Base-by-base conservation (phyloP, 1,140 invertebrate species). In the Nasonia vitripennis region DNA sequence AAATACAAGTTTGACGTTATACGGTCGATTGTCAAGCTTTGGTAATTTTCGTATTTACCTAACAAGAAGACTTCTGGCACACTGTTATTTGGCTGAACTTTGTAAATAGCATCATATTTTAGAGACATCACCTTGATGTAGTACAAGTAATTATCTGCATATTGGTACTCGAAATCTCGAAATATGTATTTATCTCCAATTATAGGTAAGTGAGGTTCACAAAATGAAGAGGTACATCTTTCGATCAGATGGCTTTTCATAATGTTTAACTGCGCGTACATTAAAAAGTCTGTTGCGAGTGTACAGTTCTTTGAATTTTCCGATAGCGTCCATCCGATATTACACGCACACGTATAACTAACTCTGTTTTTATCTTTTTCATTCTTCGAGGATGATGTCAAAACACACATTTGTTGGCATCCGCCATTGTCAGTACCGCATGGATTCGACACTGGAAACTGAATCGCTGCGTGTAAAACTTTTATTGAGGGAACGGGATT, bases 321-420 rank as follows among this genome's bases (percentile, higher is more conserved):
- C 31, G 20, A 12, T 0, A 83, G 17, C 14, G 1, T 78, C 80
- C 74, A 83, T 45, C 85, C 80, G 37, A 67, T 31, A 17, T 70
- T 79, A n/a, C 85, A 86, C n/a, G 75, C 67, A 73, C 85, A 83
- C 23, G 23, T 41, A 41, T 23, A 17, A 12, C 9, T 17, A 27
- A 62, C 7, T 4, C 74, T 23, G 6, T 2, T 31, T 75, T 17
- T 67, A 4, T 62, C 45, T 12, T 34, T 51, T 34, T 70, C 70
- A 37, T 6, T 23, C 2, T 75, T 17, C 12, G 27, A 31, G n/a
- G 55, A 12, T 27, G 37, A 75, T 34, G 7, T 34, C 11, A 78
- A 23, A 37, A 86, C 34, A 12, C 84, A 86, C 73, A 82, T 78
- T 5, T 86, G 79, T 71, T 86, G 74, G 34, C 85, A 86, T 12